Percentiles rank a stretch among this genome's conserved stretches.
These are phyloP conservation scores for Acinonyx jubatus DNA, from an alignment of 2,113 vertebrate species.

Conservation along the genomic window DNA sequence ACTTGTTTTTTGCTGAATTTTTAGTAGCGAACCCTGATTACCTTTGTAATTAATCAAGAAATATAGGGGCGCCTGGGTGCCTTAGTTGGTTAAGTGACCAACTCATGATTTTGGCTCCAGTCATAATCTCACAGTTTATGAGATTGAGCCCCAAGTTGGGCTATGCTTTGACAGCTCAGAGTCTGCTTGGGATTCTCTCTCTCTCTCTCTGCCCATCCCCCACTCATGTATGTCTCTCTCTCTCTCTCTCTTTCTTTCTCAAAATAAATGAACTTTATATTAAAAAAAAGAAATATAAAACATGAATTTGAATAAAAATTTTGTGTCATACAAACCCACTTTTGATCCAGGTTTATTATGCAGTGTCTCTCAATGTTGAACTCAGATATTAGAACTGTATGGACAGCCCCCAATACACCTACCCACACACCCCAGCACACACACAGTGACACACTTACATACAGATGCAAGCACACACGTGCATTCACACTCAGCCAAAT, in stretches of 20 bases:
- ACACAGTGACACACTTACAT: neutral
- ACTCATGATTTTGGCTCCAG: too few relatives aligned
- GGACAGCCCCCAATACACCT: neutral
- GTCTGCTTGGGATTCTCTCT: too few relatives aligned
- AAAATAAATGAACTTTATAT: too few relatives aligned
- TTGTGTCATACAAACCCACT: neutral
- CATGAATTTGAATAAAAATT: neutral
- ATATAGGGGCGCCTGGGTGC: too few relatives aligned
- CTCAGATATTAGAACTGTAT: neutral
- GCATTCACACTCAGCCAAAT: neutral
- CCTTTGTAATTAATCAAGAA: neutral
- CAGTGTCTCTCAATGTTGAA: neutral
- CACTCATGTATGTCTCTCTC: too few relatives aligned
- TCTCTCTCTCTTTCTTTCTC: too few relatives aligned
- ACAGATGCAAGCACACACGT: neutral
- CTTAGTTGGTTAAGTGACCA: too few relatives aligned
- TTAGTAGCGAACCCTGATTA: neutral
- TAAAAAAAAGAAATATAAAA: neutral
- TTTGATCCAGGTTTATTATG: neutral
- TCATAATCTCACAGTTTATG: too few relatives aligned
- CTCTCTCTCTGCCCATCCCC: too few relatives aligned
- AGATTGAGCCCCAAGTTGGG: too few relatives aligned
- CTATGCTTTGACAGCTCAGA: too few relatives aligned
- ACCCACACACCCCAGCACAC: neutral
- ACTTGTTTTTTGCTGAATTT: neutral